Percentiles rank a stretch among this genome's conserved stretches.
Evolutionary conservation across 2,113 vertebrate species (phyloP).

Genomic region (Gulo gulo): DNA sequence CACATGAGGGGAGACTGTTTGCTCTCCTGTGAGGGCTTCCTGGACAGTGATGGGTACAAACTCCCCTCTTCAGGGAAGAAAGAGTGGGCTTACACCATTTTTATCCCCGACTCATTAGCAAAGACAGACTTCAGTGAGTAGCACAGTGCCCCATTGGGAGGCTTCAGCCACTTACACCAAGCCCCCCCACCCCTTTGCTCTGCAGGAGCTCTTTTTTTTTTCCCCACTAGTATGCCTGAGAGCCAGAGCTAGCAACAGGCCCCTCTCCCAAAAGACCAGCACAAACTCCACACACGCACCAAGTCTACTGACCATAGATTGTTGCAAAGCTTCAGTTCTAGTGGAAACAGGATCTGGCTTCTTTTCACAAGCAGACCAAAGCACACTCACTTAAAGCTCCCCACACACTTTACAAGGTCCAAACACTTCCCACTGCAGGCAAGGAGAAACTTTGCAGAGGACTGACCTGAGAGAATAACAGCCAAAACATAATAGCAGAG

Average conservation of each 20-base stretch:
- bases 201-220: background rate
- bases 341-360: background rate
- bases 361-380: background rate
- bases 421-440: background rate
- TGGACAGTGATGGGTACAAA: background rate
- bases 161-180: background rate
- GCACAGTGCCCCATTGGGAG: too few relatives aligned
- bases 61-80: background rate
- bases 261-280: background rate
- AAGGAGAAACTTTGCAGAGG: background rate
- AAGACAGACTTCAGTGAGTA: background rate
- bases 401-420: background rate
- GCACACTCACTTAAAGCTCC: background rate
- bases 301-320: background rate
- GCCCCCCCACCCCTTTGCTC: background rate
- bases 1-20: background rate
- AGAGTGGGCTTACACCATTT: background rate
- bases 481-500: background rate
- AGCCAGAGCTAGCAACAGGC: background rate
- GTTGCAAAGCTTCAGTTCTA: background rate
- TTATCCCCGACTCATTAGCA: background rate
- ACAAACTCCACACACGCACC: background rate
- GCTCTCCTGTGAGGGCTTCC: background rate
- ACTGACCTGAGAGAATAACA: background rate
- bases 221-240: background rate